Evolutionary conservation across 2,113 vertebrate species (phyloP).

Genomic region (Tachysurus fulvidraco): DNA sequence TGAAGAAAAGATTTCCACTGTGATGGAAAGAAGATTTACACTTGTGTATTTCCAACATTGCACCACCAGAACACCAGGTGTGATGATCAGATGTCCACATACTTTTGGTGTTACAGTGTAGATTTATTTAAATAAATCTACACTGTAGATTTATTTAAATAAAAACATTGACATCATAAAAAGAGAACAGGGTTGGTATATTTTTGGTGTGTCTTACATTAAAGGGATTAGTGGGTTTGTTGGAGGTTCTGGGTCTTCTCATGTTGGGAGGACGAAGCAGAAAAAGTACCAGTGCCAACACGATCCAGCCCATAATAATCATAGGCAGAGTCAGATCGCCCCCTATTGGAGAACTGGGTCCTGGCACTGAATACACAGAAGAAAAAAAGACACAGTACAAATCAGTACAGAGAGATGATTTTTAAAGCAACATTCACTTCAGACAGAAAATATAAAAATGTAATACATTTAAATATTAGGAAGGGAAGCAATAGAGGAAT

Average conservation of each 20-base stretch:
- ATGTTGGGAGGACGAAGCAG: conserved; percentile 86
- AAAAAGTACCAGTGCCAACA: conserved; percentile 87
- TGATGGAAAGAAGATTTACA: background rate
- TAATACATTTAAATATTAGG: background rate
- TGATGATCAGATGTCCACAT: background rate
- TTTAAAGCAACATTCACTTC: background rate
- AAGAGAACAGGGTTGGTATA: background rate
- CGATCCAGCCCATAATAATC: conserved; percentile 90
- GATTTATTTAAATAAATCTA: too few relatives aligned
- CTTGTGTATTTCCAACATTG: background rate
- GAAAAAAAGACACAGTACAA: conserved; percentile 42
- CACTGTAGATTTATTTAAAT: too few relatives aligned
- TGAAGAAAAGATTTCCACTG: too few relatives aligned
- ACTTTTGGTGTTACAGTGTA: background rate
- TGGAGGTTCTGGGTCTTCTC: conserved; percentile 75
- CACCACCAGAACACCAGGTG: background rate
- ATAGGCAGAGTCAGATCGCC: conserved; percentile 83
- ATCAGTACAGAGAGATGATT: conserved; percentile 20
- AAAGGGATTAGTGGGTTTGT: conserved; percentile 80
- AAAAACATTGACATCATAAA: background rate
- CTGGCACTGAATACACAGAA: conserved; percentile 80
- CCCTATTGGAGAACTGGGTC: conserved; percentile 76
- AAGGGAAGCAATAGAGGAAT: background rate
- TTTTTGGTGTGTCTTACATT: conserved; percentile 76
- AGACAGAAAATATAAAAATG: background rate